phyloP scores from a whole-genome alignment of 2,888 invertebrate species.

The Coelopa pilipes region DNA sequence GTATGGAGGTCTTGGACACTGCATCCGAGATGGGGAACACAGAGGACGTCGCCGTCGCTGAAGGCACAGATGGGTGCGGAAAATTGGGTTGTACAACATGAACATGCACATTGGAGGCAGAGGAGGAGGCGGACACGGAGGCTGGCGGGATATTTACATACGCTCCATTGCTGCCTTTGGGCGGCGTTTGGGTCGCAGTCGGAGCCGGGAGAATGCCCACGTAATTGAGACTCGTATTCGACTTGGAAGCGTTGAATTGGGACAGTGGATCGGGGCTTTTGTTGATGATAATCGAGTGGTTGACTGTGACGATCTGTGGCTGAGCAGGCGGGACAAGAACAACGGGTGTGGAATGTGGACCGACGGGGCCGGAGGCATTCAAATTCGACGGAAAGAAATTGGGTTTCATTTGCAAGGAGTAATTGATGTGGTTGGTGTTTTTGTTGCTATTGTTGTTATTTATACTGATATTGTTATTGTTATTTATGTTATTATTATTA shows the following conservation, averaged over 20 bases:
- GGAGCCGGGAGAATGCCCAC: constrained; percentile 16
- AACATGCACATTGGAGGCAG: constrained; percentile 37
- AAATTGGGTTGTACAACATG: constrained; percentile 36
- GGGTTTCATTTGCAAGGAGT: constrained; percentile 37
- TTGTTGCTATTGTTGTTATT: constrained; percentile 47
- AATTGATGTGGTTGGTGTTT: constrained; percentile 37
- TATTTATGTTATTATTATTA: constrained; percentile 43
- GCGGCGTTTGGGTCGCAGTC: not conserved
- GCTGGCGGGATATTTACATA: constrained; percentile 42
- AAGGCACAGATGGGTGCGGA: constrained; percentile 15
- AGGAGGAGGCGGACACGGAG: constrained; percentile 21
- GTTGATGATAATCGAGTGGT: constrained; percentile 66
- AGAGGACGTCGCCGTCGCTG: constrained; percentile 48
- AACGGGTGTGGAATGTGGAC: constrained; percentile 29
- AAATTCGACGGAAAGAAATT: not conserved
- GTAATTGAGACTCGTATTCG: constrained; percentile 32
- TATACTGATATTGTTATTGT: constrained; percentile 45
- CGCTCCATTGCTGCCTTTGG: constrained; percentile 16
- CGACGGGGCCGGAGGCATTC: not conserved
- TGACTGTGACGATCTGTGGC: constrained; percentile 63
- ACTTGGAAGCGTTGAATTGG: constrained; percentile 29
- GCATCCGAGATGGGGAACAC: not conserved
- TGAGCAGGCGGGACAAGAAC: constrained; percentile 23
- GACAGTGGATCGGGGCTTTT: constrained; percentile 60
- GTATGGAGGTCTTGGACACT: not conserved